phyloP scores from a whole-genome alignment of 2,113 vertebrate genomes.

The Mungos mungo region DNA sequence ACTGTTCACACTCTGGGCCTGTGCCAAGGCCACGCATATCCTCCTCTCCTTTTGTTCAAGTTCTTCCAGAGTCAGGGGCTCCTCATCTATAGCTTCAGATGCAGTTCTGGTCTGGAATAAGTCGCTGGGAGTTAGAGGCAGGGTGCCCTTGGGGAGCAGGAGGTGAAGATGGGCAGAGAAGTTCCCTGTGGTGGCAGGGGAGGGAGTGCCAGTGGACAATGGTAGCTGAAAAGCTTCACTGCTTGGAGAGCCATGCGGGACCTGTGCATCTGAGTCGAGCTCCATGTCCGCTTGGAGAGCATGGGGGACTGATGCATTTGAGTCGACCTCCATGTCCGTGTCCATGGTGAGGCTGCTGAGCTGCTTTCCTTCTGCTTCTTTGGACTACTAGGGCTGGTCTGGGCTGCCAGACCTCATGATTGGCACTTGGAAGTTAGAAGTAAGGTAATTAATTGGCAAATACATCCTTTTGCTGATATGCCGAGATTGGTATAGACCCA shows the following conservation, averaged over 20 bases:
- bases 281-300: slow-evolving; percentile 52
- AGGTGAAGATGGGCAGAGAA: slow-evolving; percentile 84
- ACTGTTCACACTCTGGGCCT: slow-evolving; percentile 90
- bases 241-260: slow-evolving; percentile 71
- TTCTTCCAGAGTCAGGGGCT: slow-evolving; percentile 94
- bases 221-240: slow-evolving; percentile 90
- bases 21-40: slow-evolving; percentile 94
- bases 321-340: too few relatives aligned
- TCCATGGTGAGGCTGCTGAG: too few relatives aligned
- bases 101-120: slow-evolving; percentile 77
- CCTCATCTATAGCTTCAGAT: slow-evolving; percentile 87
- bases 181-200: slow-evolving; percentile 91
- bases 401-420: too few relatives aligned
- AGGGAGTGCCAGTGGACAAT: slow-evolving; percentile 89
- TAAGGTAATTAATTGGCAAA: too few relatives aligned
- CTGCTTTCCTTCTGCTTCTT: too few relatives aligned
- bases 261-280: slow-evolving; percentile 79
- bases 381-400: too few relatives aligned
- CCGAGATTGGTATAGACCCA: too few relatives aligned
- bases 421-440: too few relatives aligned
- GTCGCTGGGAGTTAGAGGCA: slow-evolving; percentile 84
- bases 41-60: slow-evolving; percentile 96
- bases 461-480: too few relatives aligned
- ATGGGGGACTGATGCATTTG: slow-evolving; percentile 82
- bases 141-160: slow-evolving; percentile 91